These are phyloP conservation scores for Ctenodactylus gundi DNA, from an alignment of 2,113 vertebrate species.

Conservation along the genomic window DNA sequence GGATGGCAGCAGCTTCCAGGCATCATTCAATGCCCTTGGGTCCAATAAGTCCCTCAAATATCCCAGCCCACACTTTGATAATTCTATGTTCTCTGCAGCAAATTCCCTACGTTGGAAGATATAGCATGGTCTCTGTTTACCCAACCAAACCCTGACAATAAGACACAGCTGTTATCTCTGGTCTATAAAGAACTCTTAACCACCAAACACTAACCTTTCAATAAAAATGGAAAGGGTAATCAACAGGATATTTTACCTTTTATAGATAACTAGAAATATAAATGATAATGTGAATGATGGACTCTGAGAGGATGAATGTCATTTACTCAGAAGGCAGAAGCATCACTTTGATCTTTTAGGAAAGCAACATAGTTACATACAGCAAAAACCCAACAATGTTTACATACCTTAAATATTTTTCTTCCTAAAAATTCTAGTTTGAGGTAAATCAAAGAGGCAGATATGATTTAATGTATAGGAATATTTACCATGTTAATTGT, in stretches of 20 bases:
- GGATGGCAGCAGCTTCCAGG: not conserved
- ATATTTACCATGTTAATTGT: not conserved
- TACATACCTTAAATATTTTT: not conserved
- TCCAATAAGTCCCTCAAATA: not conserved
- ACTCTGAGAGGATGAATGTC: not conserved
- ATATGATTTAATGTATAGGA: not conserved
- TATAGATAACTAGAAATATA: slow-evolving; percentile 10
- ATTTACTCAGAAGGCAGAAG: not conserved
- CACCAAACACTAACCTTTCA: not conserved
- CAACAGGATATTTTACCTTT: not conserved
- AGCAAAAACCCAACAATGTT: not conserved
- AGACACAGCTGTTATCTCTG: not conserved
- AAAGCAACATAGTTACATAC: not conserved
- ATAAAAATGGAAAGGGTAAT: not conserved
- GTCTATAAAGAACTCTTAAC: not conserved
- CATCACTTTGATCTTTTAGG: not conserved
- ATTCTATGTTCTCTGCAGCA: not conserved
- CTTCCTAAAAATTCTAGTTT: not conserved
- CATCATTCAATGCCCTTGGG: not conserved
- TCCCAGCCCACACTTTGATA: not conserved
- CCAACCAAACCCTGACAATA: not conserved
- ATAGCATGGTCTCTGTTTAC: not conserved
- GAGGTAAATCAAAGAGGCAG: not conserved
- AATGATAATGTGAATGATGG: not conserved
- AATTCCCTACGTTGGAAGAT: not conserved